Base-by-base conservation (phyloP, 2,113 vertebrate genomes). In the Alces alces region DNA sequence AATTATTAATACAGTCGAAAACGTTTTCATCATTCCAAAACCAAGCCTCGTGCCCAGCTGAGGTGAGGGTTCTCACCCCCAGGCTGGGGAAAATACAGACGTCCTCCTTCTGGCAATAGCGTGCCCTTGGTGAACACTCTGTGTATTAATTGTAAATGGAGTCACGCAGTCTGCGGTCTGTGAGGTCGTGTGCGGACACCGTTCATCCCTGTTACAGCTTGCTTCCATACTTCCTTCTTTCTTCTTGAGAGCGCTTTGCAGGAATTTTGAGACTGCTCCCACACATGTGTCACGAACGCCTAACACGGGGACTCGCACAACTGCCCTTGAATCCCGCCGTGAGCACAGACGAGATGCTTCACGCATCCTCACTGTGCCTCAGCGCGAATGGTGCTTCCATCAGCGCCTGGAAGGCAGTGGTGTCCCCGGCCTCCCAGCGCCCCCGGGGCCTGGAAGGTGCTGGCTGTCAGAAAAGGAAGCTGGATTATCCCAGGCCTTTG, bases 371-470 rank as follows among this genome's bases (percentile, higher is more conserved):
- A 55, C 15, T 9, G 19, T 43, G 11, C 55, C 50, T 90, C 16
- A 33, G 39, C 45, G 2, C 2, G 23, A 2, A 0, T 19, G 28
- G 1, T 10, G 10, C 17, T 36, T 47, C 12, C 1, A 2, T 6
- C 47, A 28, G 60, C 17, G 30, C 1, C 27, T 82, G 39, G 3
- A 14, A 33, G 47, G 19, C 17, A 5, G 4, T 0, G 5, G 15
- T 36, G 23, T 52, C 16, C 16, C 0, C 4, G 27, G 16, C 50
- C 4, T 66, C 3, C 9, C 1, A 15, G 14, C 1, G 52, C n/a
- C n/a, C 13, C 17, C 0, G 13, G 13, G 30, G 45, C 8, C 50
- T 23, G 7, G 19, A 73, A n/a, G 11, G 7, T 30, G 2, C 10
- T 55, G 33, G 16, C 10, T 17, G 25, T 55, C 11, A 52, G 57